Conservation (phyloP, 2,888 invertebrate species). For the Marronus borbonicus region DNA sequence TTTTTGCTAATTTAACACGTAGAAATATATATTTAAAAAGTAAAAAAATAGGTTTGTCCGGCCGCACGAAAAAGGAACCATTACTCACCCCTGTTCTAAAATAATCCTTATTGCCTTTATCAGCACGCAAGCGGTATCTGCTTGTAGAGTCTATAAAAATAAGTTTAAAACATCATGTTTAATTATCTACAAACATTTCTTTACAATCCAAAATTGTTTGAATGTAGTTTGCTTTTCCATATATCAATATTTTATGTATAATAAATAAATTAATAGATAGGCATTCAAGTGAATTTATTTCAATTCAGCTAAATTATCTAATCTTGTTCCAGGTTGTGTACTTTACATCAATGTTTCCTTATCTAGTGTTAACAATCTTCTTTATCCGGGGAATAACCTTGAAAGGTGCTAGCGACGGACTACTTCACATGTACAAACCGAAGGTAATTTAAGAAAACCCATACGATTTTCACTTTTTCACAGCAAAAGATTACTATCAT, state of each 20-base stretch:
- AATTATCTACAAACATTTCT: too few relatives aligned
- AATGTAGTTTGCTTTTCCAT: constrained; percentile 13
- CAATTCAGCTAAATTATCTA: neutral
- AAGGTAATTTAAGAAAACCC: constrained; percentile 75
- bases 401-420: constrained; percentile 88
- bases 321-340: constrained; percentile 84
- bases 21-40: too few relatives aligned
- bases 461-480: too few relatives aligned
- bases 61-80: too few relatives aligned
- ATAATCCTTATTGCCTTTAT: too few relatives aligned
- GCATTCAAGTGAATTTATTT: too few relatives aligned
- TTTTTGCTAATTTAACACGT: too few relatives aligned
- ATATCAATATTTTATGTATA: neutral
- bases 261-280: too few relatives aligned
- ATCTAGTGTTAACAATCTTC: constrained; percentile 94
- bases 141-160: neutral
- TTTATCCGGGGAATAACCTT: constrained; percentile 92
- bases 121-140: neutral
- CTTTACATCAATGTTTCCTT: constrained; percentile 96
- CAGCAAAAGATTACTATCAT: too few relatives aligned
- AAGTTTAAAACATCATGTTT: neutral
- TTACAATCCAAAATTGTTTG: neutral
- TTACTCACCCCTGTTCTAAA: too few relatives aligned
- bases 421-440: constrained; percentile 93
- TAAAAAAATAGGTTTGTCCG: too few relatives aligned